phyloP scores from a whole-genome alignment of 1,140 invertebrate genomes.

The Brachionus asplanchnoidis region DNA sequence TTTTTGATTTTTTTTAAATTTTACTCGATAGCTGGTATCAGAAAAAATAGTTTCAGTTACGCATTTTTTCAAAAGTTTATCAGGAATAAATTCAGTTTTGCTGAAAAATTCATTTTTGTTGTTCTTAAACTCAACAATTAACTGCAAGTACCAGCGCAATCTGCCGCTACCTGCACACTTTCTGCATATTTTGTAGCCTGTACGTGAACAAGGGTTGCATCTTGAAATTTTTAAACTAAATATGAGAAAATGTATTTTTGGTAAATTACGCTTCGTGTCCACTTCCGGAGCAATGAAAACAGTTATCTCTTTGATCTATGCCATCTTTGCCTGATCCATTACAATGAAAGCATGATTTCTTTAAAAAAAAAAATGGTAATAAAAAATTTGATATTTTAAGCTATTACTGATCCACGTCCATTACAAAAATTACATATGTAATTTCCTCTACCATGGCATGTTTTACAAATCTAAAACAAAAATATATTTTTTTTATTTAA shows the following conservation, averaged over 20 bases:
- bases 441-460: neutral
- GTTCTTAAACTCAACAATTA: conserved; percentile 26
- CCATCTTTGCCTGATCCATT: neutral
- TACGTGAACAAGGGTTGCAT: neutral
- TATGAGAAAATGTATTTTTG: neutral
- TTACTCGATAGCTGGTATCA: neutral
- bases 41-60: neutral
- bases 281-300: neutral
- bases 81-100: conserved; percentile 13
- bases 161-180: neutral
- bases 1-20: neutral
- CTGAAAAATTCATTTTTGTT: conserved; percentile 15
- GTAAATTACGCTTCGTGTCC: neutral
- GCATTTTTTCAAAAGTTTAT: neutral
- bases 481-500: too few species aligned
- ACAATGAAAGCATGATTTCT: conserved; percentile 16
- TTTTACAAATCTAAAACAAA: neutral
- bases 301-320: neutral
- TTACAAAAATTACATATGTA: neutral
- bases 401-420: neutral
- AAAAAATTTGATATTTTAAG: neutral
- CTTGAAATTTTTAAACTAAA: neutral
- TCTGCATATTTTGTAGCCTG: neutral
- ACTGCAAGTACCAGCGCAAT: conserved; percentile 13
- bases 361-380: neutral